phyloP scores from a whole-genome alignment of 2,888 invertebrate genomes.

The Xylophagus ater region DNA sequence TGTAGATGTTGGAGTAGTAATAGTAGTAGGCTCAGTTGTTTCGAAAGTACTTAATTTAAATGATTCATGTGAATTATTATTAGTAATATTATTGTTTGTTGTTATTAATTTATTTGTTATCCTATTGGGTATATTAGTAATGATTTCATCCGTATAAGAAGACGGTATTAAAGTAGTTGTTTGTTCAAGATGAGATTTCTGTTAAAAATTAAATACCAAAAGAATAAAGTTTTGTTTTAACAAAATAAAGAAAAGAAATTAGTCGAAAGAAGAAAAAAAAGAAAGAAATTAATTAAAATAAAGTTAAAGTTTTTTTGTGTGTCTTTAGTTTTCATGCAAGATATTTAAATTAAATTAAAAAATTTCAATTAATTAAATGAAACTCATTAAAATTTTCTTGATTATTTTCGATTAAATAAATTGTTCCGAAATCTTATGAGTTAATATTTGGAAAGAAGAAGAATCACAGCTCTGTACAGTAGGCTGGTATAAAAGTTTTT shows the following conservation, averaged over 20 bases:
- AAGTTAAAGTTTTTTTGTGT: no score
- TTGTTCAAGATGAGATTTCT: slow-evolving; percentile 9
- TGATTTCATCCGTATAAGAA: slow-evolving; percentile 7
- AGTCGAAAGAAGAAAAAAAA: background rate
- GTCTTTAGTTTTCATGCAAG: no score
- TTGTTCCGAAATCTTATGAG: no score
- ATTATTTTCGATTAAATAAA: no score
- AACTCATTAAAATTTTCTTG: no score
- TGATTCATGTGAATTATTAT: slow-evolving; percentile 7
- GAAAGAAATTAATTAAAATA: no score
- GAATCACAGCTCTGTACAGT: no score
- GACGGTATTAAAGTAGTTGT: slow-evolving; percentile 5
- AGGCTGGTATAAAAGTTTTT: no score
- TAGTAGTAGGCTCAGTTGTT: slow-evolving; percentile 10
- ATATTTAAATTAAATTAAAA: no score
- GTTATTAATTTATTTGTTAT: slow-evolving; percentile 9
- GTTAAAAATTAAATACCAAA: slow-evolving; percentile 8
- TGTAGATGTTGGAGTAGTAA: slow-evolving; percentile 13
- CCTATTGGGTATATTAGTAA: slow-evolving; percentile 8
- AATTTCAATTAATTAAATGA: no score
- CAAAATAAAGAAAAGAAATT: background rate
- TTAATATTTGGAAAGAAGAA: no score
- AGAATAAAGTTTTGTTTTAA: slow-evolving; percentile 1
- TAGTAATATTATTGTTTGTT: slow-evolving; percentile 6
- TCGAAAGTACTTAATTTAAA: slow-evolving; percentile 8